phyloP scores from a whole-genome alignment of 2,113 vertebrate genomes.

The Probosciger aterrimus region DNA sequence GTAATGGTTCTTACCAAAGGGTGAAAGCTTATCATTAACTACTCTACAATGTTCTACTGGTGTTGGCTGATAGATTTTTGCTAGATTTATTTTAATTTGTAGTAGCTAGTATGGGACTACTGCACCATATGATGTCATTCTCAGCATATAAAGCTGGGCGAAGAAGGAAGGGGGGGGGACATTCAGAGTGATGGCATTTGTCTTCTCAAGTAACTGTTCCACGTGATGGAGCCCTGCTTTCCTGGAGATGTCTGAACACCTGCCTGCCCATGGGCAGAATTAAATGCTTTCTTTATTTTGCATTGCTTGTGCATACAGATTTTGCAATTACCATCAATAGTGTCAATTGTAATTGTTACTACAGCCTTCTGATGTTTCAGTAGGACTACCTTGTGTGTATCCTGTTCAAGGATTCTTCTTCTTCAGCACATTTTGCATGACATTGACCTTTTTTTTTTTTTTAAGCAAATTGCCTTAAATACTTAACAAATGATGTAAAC shows the following conservation, averaged over 20 bases:
- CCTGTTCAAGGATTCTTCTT: background rate
- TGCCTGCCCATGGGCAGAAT: accelerated
- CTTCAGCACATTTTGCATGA: background rate
- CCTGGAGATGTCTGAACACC: background rate
- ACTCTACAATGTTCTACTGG: background rate
- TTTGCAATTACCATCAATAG: background rate
- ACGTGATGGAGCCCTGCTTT: background rate
- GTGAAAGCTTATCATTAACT: background rate
- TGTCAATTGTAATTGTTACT: background rate
- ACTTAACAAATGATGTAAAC: background rate
- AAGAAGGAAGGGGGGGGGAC: background rate
- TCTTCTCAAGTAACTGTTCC: background rate
- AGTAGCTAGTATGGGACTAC: background rate
- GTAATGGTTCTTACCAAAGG: background rate
- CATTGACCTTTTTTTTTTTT: background rate
- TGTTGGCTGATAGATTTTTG: background rate
- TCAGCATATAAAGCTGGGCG: background rate
- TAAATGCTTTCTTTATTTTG: background rate
- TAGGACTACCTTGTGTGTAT: background rate
- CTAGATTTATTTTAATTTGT: background rate
- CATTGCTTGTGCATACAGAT: background rate
- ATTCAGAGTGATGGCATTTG: accelerated
- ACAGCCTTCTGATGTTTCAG: background rate
- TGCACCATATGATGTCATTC: accelerated
- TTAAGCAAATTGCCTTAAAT: background rate